These are phyloP conservation scores for Eidolon helvum DNA, from an alignment of 2,113 vertebrate genomes.

Conservation along the genomic window DNA sequence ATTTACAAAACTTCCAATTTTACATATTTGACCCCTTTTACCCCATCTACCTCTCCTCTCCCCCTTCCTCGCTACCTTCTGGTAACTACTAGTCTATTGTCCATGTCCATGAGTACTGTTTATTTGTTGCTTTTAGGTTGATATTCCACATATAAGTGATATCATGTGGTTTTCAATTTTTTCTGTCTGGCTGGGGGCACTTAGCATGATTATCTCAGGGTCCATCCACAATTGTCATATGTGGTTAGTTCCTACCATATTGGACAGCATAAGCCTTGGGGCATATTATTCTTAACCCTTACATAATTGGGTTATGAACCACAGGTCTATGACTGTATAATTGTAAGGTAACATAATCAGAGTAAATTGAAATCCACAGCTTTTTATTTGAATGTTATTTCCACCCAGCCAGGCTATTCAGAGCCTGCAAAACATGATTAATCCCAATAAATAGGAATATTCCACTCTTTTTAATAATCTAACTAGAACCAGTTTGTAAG, in stretches of 20 bases:
- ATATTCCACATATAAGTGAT: too few relatives aligned
- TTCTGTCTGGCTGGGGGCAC: too few relatives aligned
- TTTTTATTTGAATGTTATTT: background rate
- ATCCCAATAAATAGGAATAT: background rate
- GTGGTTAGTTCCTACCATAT: background rate
- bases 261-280: background rate
- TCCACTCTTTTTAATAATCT: background rate
- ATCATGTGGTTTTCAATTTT: too few relatives aligned
- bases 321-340: background rate
- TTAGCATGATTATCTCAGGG: too few relatives aligned
- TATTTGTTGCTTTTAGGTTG: too few relatives aligned
- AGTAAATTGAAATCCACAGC: background rate
- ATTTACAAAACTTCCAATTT: too few relatives aligned
- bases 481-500: background rate
- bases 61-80: too few relatives aligned
- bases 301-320: background rate
- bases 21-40: too few relatives aligned
- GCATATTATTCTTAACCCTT: background rate
- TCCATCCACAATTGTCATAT: too few relatives aligned
- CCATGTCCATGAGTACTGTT: too few relatives aligned
- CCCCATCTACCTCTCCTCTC: too few relatives aligned
- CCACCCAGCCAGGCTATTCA: background rate
- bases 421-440: background rate
- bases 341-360: background rate
- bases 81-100: too few relatives aligned